phyloP scores from a whole-genome alignment of 1,140 invertebrate species.

The Ostrea edulis region DNA sequence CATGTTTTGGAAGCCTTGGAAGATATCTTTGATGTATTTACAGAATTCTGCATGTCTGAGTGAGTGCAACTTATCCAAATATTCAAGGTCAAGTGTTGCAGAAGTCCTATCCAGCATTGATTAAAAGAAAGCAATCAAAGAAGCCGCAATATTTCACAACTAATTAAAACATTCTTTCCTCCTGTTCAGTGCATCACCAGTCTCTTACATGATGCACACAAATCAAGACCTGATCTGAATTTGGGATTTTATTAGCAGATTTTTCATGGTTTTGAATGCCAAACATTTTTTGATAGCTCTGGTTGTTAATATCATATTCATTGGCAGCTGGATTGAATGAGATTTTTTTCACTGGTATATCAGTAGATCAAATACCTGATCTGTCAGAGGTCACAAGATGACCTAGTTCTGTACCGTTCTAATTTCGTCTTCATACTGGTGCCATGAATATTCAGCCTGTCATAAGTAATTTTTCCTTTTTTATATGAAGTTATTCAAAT shows the following conservation, averaged over 20 bases:
- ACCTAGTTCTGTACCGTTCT: neutral
- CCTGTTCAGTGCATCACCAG: neutral
- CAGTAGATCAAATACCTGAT: neutral
- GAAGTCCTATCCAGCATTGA: conserved; percentile 9
- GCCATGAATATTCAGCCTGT: neutral
- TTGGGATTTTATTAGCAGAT: conserved; percentile 19
- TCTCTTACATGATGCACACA: neutral
- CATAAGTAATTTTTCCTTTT: conserved; percentile 19
- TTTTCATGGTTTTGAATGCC: conserved; percentile 18
- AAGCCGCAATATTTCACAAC: conserved; percentile 24
- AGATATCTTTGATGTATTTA: conserved; percentile 11
- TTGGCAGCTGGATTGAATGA: conserved; percentile 36
- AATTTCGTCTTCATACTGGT: neutral
- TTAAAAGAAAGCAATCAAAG: conserved; percentile 27
- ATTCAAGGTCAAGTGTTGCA: conserved; percentile 27
- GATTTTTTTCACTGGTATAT: conserved; percentile 18
- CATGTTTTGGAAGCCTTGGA: neutral
- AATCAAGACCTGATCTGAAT: neutral
- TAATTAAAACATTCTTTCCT: conserved; percentile 22
- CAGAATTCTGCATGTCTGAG: conserved; percentile 8
- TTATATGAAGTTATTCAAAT: neutral
- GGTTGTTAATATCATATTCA: conserved; percentile 22
- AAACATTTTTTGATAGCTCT: conserved; percentile 15
- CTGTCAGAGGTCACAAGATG: neutral
- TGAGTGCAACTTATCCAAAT: conserved; percentile 7